Percentiles rank a stretch among this genome's conserved stretches.
These are phyloP conservation scores for Anser cygnoides DNA, from an alignment of 2,113 vertebrate genomes.

Conservation along the genomic window DNA sequence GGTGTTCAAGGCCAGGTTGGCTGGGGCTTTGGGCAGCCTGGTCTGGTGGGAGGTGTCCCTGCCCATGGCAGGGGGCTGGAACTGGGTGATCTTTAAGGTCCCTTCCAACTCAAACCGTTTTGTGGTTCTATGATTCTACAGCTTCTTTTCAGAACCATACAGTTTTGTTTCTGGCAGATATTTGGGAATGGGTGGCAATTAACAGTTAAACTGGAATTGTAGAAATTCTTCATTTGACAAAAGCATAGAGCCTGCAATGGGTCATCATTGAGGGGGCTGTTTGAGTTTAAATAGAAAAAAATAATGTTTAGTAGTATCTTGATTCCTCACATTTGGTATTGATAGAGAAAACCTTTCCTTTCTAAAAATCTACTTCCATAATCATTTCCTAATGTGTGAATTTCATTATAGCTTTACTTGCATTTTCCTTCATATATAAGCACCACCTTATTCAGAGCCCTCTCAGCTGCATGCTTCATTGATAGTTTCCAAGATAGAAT, in stretches of 20 bases:
- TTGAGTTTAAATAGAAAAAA: not conserved
- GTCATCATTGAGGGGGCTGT: not conserved
- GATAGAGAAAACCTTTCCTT: not conserved
- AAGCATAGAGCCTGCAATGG: not conserved
- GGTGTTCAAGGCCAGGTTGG: too few relatives aligned
- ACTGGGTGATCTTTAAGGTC: too few relatives aligned
- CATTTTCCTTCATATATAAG: not conserved
- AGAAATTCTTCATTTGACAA: not conserved
- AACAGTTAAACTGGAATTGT: not conserved
- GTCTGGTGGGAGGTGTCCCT: too few relatives aligned
- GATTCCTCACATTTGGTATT: not conserved
- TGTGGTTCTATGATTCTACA: not conserved
- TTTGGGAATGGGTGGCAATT: not conserved
- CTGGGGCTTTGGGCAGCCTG: too few relatives aligned
- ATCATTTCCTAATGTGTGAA: not conserved
- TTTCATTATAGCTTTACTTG: not conserved
- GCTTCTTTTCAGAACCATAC: not conserved
- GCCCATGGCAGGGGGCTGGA: too few relatives aligned
- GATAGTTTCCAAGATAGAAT: not conserved
- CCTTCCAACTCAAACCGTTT: too few relatives aligned
- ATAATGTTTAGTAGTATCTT: not conserved
- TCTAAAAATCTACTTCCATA: not conserved
- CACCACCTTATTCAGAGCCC: not conserved
- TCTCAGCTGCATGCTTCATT: not conserved
- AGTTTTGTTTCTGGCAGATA: not conserved